phyloP scores from a whole-genome alignment of 2,888 invertebrate species.

The Achlya flavicornis region DNA sequence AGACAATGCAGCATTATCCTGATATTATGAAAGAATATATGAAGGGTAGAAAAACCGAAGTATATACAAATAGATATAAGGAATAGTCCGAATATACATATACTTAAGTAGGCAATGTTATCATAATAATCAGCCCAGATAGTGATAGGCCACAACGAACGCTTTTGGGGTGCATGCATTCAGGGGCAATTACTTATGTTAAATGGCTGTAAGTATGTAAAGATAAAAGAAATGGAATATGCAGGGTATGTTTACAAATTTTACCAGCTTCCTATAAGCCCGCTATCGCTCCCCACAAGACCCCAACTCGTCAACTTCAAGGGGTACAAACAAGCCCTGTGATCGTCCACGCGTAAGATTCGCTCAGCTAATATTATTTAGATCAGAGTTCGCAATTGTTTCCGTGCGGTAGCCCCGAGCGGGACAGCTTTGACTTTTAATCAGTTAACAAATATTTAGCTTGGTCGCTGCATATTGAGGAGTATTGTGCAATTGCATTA shows the following conservation, averaged over 20 bases:
- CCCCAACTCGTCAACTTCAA: constrained; percentile 10
- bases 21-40: no score
- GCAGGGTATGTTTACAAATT: not conserved
- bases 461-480: constrained; percentile 72
- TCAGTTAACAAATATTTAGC: constrained; percentile 78
- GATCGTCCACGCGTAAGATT: constrained; percentile 73
- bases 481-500: constrained; percentile 79
- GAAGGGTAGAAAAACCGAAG: no score
- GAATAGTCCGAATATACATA: no score
- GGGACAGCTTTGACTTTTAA: constrained; percentile 80
- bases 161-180: no score
- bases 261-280: constrained; percentile 19
- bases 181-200: no score
- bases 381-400: constrained; percentile 64
- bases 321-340: constrained; percentile 53
- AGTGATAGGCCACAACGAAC: no score
- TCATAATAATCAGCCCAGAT: no score
- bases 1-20: no score
- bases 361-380: constrained; percentile 76
- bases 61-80: no score
- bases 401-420: constrained; percentile 65
- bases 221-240: no score
- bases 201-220: no score
- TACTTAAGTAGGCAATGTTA: no score
- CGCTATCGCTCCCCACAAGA: constrained; percentile 10